phyloP scores from a whole-genome alignment of 2,888 invertebrate genomes.

The Tuberolachnus salignus region DNA sequence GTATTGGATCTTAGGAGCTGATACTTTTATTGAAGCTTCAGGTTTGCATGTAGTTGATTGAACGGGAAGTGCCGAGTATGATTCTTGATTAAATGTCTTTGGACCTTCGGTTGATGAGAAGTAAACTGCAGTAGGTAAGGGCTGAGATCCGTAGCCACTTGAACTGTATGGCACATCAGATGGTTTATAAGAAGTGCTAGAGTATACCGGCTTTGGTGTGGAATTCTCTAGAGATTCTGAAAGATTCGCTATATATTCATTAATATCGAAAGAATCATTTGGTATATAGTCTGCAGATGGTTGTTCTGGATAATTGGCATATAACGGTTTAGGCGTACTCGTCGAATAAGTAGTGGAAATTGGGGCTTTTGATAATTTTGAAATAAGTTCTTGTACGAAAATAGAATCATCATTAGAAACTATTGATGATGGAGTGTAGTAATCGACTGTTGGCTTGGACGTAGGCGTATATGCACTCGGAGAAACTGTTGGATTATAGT shows the following conservation, averaged over 20 bases:
- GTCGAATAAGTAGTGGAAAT: conserved; percentile 1
- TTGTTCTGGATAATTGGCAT: neutral
- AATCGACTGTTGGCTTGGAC: conserved; percentile 39
- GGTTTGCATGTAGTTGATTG: conserved; percentile 33
- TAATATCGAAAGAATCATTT: conserved; percentile 19
- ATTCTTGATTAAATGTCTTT: conserved; percentile 5
- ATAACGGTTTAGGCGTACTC: neutral
- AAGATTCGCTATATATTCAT: conserved; percentile 33
- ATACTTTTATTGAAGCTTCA: conserved; percentile 13
- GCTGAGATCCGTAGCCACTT: neutral
- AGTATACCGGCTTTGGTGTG: conserved; percentile 8
- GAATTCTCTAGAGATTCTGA: neutral
- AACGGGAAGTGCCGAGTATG: conserved; percentile 17
- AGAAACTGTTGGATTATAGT: neutral
- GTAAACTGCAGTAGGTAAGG: conserved; percentile 31
- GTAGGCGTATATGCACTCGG: conserved; percentile 6
- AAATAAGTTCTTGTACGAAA: conserved; percentile 28
- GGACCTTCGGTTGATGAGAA: conserved; percentile 32
- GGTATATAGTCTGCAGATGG: conserved; percentile 9
- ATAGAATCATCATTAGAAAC: neutral
- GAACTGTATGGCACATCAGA: neutral
- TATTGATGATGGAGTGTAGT: conserved; percentile 34
- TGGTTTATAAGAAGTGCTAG: conserved; percentile 24
- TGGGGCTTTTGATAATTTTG: conserved; percentile 20
- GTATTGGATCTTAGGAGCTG: neutral